Base-by-base conservation (phyloP, 2,888 invertebrate genomes). In the Acanthopleura granulata region DNA sequence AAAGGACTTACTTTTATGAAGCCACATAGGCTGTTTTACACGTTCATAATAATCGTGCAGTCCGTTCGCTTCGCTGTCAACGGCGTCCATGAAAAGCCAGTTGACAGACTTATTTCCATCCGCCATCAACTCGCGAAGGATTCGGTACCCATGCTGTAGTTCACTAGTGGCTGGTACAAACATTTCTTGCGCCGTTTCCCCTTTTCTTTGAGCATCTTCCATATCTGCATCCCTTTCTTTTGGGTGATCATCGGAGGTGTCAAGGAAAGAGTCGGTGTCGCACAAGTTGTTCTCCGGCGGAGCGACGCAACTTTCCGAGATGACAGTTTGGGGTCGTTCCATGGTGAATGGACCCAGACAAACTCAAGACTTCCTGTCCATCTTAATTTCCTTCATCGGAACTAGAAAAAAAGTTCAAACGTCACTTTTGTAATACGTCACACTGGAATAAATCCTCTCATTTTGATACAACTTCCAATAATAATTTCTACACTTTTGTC, bases 11-110 rank as follows among this genome's bases (percentile, higher is more conserved):
- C 92, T 91, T 85, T 91, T 90, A 72, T 83, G 87, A 15, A 92
- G 85, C 91, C 92, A 92, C 86, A 92, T 90, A 11, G 92, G 92
- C 69, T 90, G 86, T 57, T 89, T 86, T 27, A 92, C 88, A 30
- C 88, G 86, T 73, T 91, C 88, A 81, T 89, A 89, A 82, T 92
- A 92, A 79, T 91, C 90, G 49, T 82, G 79, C 76, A 88, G 85
- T 25, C 89, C 89, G 22, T 88, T 87, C 51, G 87, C 85, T n/a
- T 85, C 84, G 29, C 82, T 79, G 78, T 91, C 91, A 16, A 91
- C 90, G 9, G 89, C 85, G 30, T 91, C 87, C 80, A 91, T 86
- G 83, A 92, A 92, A 1, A 89, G 90, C 83, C 87, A 87, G 77
- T 90, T 91, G n/a, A 88, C 83, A 61, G 84, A 82, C 80, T 89